Conservation (phyloP, 2,113 vertebrate genomes). For the Pitta sordida region DNA sequence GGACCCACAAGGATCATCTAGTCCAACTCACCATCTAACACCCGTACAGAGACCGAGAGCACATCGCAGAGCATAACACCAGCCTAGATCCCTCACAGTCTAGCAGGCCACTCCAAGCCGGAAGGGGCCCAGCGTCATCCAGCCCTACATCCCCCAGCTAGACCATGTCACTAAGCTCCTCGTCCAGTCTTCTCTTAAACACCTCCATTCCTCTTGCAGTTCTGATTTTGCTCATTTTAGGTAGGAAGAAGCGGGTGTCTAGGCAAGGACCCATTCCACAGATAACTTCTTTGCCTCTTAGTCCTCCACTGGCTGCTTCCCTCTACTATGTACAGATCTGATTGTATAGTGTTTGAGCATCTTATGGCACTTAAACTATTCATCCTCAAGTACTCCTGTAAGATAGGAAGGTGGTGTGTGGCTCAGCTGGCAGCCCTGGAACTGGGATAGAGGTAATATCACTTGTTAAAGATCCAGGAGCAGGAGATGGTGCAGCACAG, state of each 20-base stretch:
- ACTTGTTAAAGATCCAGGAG: background rate
- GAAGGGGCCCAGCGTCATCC: no score
- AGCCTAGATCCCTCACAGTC: no score
- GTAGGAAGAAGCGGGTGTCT: background rate
- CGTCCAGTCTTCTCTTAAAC: no score
- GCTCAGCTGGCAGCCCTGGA: background rate
- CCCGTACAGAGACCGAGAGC: no score
- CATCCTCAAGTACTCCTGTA: background rate
- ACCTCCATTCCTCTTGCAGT: background rate
- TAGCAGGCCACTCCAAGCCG: no score
- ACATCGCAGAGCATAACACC: no score
- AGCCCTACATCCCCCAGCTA: no score
- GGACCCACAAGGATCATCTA: no score
- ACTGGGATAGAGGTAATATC: background rate
- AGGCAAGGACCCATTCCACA: background rate
- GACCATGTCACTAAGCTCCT: no score
- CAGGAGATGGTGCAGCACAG: accelerated
- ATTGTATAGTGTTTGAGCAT: background rate
- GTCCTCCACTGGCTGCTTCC: background rate
- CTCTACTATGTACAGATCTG: background rate
- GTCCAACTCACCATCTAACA: no score
- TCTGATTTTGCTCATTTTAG: background rate
- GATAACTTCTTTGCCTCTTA: background rate
- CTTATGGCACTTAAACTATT: background rate
- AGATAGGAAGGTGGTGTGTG: background rate